phyloP scores from a whole-genome alignment of 2,113 vertebrate genomes.

The Mirounga angustirostris region DNA sequence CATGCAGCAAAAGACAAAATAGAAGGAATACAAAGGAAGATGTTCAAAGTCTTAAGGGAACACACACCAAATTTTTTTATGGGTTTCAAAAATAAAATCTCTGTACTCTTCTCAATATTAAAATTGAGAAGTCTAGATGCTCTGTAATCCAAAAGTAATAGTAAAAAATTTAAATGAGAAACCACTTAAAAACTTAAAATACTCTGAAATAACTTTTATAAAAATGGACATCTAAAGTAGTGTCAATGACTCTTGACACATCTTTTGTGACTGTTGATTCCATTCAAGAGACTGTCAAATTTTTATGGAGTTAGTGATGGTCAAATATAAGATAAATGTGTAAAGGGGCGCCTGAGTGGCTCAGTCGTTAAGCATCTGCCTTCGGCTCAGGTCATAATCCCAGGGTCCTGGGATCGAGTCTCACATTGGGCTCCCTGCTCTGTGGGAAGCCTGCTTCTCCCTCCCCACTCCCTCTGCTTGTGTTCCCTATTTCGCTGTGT shows the following conservation, averaged over 20 bases:
- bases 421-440: no score
- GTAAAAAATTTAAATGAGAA: conserved; percentile 15
- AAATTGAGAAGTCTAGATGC: neutral
- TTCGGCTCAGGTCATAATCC: no score
- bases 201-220: conserved; percentile 1
- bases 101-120: neutral
- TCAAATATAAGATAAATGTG: neutral
- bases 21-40: neutral
- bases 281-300: neutral
- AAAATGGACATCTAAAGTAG: neutral
- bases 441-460: no score
- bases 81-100: neutral
- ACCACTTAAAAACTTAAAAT: neutral
- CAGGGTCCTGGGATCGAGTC: no score
- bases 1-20: neutral
- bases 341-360: neutral
- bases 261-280: neutral
- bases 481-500: no score
- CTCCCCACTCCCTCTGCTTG: no score
- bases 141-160: conserved; percentile 2
- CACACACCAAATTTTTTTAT: neutral
- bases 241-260: neutral
- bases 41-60: neutral
- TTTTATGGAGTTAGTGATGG: neutral
- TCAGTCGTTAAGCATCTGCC: no score